Base-by-base conservation (phyloP, 2,888 invertebrate genomes). In the Diaperis boleti region DNA sequence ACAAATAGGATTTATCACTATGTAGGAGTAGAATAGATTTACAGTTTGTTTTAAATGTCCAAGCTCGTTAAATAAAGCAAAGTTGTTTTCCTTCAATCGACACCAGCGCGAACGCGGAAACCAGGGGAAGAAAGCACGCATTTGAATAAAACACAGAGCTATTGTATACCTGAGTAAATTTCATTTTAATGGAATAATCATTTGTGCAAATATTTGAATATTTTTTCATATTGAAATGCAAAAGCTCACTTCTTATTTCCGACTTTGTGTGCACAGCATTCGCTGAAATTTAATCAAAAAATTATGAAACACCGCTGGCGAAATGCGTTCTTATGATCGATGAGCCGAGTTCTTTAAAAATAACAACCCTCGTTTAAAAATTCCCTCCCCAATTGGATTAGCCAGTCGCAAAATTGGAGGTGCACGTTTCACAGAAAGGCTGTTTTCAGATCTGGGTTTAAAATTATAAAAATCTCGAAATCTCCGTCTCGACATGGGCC, bases 171-270 rank as follows among this genome's bases (percentile, higher is more conserved):
- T 81, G 80, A 76, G 76, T 77, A 80, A 82, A 81, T 82, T 82
- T 82, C 80, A 79, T 81, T 82, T 82, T 82, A 82, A 82, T 82
- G 81, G 82, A 82, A 82, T 82, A 82, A 82, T 82, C 81, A 79
- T 82, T 82, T 80, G 79, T 77, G 82, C 80, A 82, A 82, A 82
- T 82, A 82, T 82, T 82, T 82, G 82, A 81, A 78, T 81, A 78
- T 81, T 80, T 78, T 81, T 80, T 82, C 78, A 81, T 81, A 81
- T 81, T 79, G 81, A 80, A 81, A 81, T 80, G 77, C 76, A 76
- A 60, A 75, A 77, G 76, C 77, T 75, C 77, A 75, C 77, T 79
- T 78, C 78, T 78, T 78, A 76, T 75, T 76, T 75, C 75, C 71
- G 71, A 61, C 72, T 70, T 72, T 76, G 76, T 78, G 74, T 78